Evolutionary conservation across 2,797 vertebrate species (phyloP), one percentile per base, ranked within the genome.

Genomic region (Peromyscus eremicus): DNA sequence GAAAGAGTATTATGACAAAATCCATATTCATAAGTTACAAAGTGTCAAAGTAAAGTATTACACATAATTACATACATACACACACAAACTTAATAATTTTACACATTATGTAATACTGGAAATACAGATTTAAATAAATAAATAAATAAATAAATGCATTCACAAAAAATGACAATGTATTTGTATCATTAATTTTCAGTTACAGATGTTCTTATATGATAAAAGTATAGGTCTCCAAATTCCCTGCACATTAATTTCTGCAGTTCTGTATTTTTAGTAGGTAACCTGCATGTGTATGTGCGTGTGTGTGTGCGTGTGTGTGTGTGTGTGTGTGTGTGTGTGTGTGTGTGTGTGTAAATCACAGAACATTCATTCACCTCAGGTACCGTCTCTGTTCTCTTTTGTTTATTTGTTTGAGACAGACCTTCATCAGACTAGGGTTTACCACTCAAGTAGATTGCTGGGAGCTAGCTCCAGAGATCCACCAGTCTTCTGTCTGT

Each of bases 381-480:
- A 46, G 6, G 29, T 34, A 21, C 21, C 23, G 4, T 12, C 7
- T 64, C 13, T 64, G 27, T 12, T 83, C 37, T 84, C 37, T 64
- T 46, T 64, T 19, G 27, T 25, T 80, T 40, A 3, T 29, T 82
- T 62, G 1, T 29, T 64, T 64, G 25, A 64, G 37, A 21, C 37
- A 43, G 8, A 43, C 4, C 8, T 40, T 46, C 17, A 34, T 34
- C 21, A 37, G 11, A 46, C 49, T 85, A 46, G n/a, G 1, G 62
- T 14, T 14, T 12, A 68, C 32, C 11, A 49, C 10, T 80, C 17
- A 55, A 8, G 19, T 25, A 68, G 43, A 85, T 6, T 52, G 34
- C 19, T 68, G 11, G 34, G 12, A 49, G 1, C 6, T 32, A 29
- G 43, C 4, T 5, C 0, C 6, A 25, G 43, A 1, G 21, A 49